Evolutionary conservation across 2,888 invertebrate genomes (phyloP).

Genomic region (Tanytarsus gracilentus): DNA sequence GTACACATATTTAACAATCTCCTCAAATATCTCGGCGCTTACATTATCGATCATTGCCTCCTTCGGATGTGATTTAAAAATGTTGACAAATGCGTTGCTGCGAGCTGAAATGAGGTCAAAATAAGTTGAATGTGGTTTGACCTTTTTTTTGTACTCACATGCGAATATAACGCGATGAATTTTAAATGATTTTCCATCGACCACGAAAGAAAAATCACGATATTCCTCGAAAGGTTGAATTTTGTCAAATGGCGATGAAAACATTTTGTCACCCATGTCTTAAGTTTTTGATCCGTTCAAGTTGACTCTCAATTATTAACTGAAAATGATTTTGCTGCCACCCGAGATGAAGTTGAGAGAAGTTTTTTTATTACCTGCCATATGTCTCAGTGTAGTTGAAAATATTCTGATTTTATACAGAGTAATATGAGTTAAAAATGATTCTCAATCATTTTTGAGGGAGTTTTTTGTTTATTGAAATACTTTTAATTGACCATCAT

Average conservation of each 20-base stretch:
- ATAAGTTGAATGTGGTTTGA: not conserved
- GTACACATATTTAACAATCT: not conserved
- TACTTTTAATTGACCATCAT: too few relatives aligned
- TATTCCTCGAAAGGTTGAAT: not conserved
- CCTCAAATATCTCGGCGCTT: not conserved
- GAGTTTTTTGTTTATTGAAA: too few relatives aligned
- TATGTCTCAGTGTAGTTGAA: too few relatives aligned
- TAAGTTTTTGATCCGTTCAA: too few relatives aligned
- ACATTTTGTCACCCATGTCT: conserved; percentile 4
- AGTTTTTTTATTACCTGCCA: too few relatives aligned
- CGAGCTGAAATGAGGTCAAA: not conserved
- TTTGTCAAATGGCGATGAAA: not conserved
- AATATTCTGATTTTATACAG: too few relatives aligned
- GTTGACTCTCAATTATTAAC: too few relatives aligned
- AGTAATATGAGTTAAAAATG: too few relatives aligned
- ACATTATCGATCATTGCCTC: not conserved
- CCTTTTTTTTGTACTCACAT: conserved; percentile 1
- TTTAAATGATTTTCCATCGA: not conserved
- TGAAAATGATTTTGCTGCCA: too few relatives aligned
- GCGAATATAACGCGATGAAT: conserved; percentile 4
- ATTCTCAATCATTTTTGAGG: too few relatives aligned
- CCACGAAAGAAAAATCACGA: not conserved
- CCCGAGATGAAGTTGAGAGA: too few relatives aligned
- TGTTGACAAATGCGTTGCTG: not conserved
- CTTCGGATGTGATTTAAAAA: not conserved